Conservation (phyloP, 2,888 invertebrate genomes). For the Palloptera scutellata region DNA sequence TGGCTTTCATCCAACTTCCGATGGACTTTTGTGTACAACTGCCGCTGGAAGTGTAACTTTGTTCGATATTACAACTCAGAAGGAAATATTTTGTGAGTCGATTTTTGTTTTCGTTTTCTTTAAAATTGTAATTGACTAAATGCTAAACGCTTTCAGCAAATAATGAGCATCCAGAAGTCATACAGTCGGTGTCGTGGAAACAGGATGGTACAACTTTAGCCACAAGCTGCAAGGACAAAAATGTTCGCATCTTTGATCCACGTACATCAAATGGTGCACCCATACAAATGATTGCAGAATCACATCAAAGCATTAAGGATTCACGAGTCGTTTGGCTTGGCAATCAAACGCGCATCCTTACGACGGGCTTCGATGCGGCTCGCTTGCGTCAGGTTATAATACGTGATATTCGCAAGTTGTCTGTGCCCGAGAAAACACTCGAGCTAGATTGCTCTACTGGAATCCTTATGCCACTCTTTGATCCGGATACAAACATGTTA, state of each 20-base stretch:
- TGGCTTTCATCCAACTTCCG: slow-evolving; percentile 90
- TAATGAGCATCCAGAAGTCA: slow-evolving; percentile 83
- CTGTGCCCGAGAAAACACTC: slow-evolving; percentile 78
- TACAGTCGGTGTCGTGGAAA: slow-evolving; percentile 91
- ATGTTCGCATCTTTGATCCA: slow-evolving; percentile 86
- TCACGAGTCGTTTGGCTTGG: slow-evolving; percentile 92
- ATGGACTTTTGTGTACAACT: slow-evolving; percentile 86
- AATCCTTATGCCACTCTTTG: slow-evolving; percentile 90
- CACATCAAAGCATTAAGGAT: slow-evolving; percentile 91
- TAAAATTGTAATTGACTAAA: too few species aligned
- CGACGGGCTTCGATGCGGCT: slow-evolving; percentile 89
- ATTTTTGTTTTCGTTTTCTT: too few species aligned
- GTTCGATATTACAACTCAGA: slow-evolving; percentile 86
- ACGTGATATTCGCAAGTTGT: slow-evolving; percentile 84
- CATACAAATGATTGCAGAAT: slow-evolving; percentile 72
- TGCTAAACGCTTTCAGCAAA: slow-evolving; percentile 67
- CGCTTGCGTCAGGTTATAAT: slow-evolving; percentile 88
- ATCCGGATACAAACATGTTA: slow-evolving; percentile 93
- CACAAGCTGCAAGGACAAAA: slow-evolving; percentile 92
- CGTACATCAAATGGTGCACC: slow-evolving; percentile 68
- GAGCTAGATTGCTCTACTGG: slow-evolving; percentile 89
- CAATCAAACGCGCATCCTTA: slow-evolving; percentile 81
- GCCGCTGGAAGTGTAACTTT: slow-evolving; percentile 82
- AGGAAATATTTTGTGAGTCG: slow-evolving; percentile 77
- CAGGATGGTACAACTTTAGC: slow-evolving; percentile 80